Percentiles rank a stretch among this genome's conserved stretches.
These are phyloP conservation scores for Thaumetopoea pityocampa DNA, from an alignment of 1,140 invertebrate genomes.

Conservation along the genomic window DNA sequence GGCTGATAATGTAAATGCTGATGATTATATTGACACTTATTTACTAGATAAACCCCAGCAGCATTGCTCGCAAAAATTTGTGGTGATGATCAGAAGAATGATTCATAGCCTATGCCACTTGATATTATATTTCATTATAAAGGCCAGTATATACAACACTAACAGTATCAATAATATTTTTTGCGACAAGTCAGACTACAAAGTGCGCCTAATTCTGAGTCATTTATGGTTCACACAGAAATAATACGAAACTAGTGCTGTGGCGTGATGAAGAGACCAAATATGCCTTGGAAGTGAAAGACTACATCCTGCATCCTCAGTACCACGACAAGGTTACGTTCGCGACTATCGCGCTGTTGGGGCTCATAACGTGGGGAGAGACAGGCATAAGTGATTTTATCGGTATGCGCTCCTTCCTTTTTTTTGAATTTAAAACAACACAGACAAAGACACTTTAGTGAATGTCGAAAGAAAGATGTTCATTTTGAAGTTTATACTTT, in stretches of 20 bases:
- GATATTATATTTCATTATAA: background rate
- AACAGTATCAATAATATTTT: background rate
- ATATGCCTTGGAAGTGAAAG: conserved; percentile 28
- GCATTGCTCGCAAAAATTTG: too few species aligned
- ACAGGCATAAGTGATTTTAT: conserved; percentile 15
- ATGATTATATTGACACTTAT: too few species aligned
- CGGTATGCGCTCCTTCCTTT: conserved; percentile 15
- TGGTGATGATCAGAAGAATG: too few species aligned
- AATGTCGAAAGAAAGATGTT: too few species aligned
- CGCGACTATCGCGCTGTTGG: conserved; percentile 37
- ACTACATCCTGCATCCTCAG: conserved; percentile 42
- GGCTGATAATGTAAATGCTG: too few species aligned
- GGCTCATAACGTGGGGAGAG: conserved; percentile 16
- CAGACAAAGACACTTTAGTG: background rate
- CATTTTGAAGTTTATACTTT: too few species aligned
- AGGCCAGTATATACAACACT: background rate
- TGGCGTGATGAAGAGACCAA: conserved; percentile 33
- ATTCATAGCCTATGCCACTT: too few species aligned
- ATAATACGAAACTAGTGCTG: conserved; percentile 44
- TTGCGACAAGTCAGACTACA: too few species aligned
- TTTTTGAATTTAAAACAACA: background rate
- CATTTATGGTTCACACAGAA: too few species aligned
- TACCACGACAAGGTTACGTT: conserved; percentile 24
- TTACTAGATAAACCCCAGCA: too few species aligned
- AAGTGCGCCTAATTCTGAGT: too few species aligned